Conservation (phyloP, 1,140 invertebrate species). For the Micrasema longulum region DNA sequence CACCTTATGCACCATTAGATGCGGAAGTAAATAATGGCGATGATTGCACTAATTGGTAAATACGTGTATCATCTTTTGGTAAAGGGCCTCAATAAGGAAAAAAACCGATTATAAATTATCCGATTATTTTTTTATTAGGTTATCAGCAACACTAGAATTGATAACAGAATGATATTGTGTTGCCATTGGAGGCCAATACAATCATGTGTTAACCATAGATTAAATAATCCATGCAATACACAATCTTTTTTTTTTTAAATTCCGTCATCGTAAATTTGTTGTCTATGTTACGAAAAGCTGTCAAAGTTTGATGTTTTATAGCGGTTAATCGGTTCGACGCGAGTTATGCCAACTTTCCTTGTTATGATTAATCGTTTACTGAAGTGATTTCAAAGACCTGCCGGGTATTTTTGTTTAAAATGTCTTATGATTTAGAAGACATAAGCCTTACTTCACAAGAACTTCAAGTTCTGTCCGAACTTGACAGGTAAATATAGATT, state of each 20-base stretch:
- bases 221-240: no score
- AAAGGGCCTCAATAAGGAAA: no score
- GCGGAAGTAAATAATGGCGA: no score
- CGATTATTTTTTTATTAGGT: no score
- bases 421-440: conserved; percentile 58
- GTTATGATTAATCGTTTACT: conserved; percentile 31
- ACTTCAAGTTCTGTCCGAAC: conserved; percentile 84
- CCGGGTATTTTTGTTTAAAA: conserved; percentile 19
- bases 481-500: conserved; percentile 78
- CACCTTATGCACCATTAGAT: no score
- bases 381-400: conserved; percentile 1
- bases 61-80: no score
- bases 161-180: conserved; percentile 36
- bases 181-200: neutral
- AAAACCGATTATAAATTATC: no score
- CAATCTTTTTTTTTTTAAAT: no score
- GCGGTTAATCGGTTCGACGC: conserved; percentile 28
- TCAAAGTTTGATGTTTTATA: conserved; percentile 44
- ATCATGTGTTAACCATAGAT: no score
- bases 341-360: conserved; percentile 36
- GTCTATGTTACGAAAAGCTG: conserved; percentile 36
- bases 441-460: conserved; percentile 76
- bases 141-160: no score
- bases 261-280: neutral
- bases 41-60: no score